Evolutionary conservation across 2,113 vertebrate genomes (phyloP), one percentile per base, ranked within the genome.

Genomic region (Piaya cayana): DNA sequence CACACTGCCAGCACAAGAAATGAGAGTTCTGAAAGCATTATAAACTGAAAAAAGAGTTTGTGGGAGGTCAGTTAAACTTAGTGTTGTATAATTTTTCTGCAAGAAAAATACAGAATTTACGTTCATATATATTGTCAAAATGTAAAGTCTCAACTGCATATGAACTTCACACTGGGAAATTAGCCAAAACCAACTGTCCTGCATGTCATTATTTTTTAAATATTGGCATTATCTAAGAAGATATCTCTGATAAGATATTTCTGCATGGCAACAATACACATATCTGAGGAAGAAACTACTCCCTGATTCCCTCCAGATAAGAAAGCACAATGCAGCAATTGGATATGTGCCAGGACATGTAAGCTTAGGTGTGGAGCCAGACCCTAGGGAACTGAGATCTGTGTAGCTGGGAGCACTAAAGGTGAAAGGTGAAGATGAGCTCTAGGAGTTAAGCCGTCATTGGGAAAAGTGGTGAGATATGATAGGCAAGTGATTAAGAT

Each of bases 401-500:
- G 17, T 47, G 63, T 23, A 26, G 15, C 25, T 49, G 37, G 56
- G 4, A 62, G 2, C 25, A 12, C 26, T 47, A 34, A 67, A 53
- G 5, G 8, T 1, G 10, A 25, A 56, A n/a, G 12, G 4, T 22
- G 13, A 64, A 42, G 30, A 59, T 45, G 23, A 55, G 11, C 14
- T 82, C 37, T 32, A 49, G n/a, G 4, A 55, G 27, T 15, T 0
- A 0, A 52, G 25, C 52, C 21, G 18, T 70, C 9, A 8, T 30
- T 37, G 26, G 22, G 23, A 58, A 85, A 69, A 32, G 6, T 12
- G 6, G 8, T 53, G 20, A 47, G 7, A 15, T 36, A 0, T 6
- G 4, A 29, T 22, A 78, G 39, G 26, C 3, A 68, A 64, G 7
- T 15, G 12, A 25, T 45, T 86, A 49, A 27, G 11, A 15, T 11